Base-by-base conservation (phyloP, 2,113 vertebrate genomes). In the Zosterops pallidus region DNA sequence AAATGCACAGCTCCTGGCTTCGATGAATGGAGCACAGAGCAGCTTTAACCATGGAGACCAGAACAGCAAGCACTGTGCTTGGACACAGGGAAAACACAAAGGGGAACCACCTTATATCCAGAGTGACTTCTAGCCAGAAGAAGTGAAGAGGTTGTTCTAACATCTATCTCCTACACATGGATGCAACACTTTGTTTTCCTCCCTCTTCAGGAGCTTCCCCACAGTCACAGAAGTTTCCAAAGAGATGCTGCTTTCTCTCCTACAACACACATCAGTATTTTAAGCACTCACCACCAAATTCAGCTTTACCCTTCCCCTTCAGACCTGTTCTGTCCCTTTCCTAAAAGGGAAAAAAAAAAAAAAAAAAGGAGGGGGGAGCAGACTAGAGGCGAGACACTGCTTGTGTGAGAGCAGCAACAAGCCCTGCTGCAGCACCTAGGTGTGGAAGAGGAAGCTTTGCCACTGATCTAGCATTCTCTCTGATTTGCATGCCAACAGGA, bases 91-190 rank as follows among this genome's bases (percentile, higher is more conserved):
- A 86, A 23, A 91, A 52, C 4, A 49, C 7, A 22, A 35, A 84
- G 16, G 14, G 9, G 11, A 84, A 53, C 19, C 25, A 41, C 14
- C 19, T 56, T 47, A n/a, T 3, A 69, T 5, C 7, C 47, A 57
- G 11, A 89, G 37, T 11, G 28, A 70, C 28, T 84, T 79, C 35
- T 37, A 6, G 4, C 25, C 20, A 1, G 20, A 37, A 53, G 4
- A 78, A 63, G 22, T 11, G 11, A 84, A 70, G 14, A 7, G 6
- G 8, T 23, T 46, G 25, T 70, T 70, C 53, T n/a, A 67, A 78
- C 19, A 76, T 19, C 6, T 37, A 57, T 37, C 28, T 47, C 39
- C 50, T 25, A 17, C 0, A 2, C 22, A 26, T 1, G 1, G 23
- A 65, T 63, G 6, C 14, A 71, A 57, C 5, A 35, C 17, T 26